A percentile compares a stretch with the other conserved stretches of the same genome.
Conservation (phyloP, 2,888 invertebrate genomes). For the Eurytoma californica region DNA sequence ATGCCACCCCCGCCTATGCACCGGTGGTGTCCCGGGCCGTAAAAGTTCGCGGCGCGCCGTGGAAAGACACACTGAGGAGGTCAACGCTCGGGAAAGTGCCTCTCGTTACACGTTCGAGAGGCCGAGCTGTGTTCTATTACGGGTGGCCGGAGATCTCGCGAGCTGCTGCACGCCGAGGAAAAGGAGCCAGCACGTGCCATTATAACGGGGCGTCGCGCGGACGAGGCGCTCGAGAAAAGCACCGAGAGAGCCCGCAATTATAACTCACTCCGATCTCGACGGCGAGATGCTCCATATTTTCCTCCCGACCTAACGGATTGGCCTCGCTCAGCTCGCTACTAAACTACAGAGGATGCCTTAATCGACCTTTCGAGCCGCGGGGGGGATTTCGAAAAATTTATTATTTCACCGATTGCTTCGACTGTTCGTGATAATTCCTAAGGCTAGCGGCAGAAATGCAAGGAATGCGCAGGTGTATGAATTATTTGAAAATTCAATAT, state of each 20-base stretch:
- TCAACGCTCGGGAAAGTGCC: conserved; percentile 73
- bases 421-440: too few relatives aligned
- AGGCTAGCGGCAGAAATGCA: too few relatives aligned
- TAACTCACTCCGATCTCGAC: conserved; percentile 9
- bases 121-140: conserved; percentile 66
- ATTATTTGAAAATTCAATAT: too few relatives aligned
- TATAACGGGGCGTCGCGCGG: conserved; percentile 59
- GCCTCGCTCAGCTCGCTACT: too few relatives aligned
- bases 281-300: background rate
- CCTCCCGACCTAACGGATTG: too few relatives aligned
- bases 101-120: conserved; percentile 65
- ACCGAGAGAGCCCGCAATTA: background rate
- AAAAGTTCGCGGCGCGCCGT: background rate
- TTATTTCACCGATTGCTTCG: too few relatives aligned
- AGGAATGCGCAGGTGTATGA: too few relatives aligned
- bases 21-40: background rate
- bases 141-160: conserved; percentile 55
- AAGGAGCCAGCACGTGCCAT: conserved; percentile 58
- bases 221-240: background rate
- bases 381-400: too few relatives aligned
- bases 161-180: background rate
- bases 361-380: too few relatives aligned
- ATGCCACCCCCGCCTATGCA: background rate
- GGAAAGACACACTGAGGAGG: conserved; percentile 61
- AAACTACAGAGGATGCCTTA: too few relatives aligned